phyloP scores from a whole-genome alignment of 2,888 invertebrate genomes.

The Melikaiella ostensackeni region DNA sequence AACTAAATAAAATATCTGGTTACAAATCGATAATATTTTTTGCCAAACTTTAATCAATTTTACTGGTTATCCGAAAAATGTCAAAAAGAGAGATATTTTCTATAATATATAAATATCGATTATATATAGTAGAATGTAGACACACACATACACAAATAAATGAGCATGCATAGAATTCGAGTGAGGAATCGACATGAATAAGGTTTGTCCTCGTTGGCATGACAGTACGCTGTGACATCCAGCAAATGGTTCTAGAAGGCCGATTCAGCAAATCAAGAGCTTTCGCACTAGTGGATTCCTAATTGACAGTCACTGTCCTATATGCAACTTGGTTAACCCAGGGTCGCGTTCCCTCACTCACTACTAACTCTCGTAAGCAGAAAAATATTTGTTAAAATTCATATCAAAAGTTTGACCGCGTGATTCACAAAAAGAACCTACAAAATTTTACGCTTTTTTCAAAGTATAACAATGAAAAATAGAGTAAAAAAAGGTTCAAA shows the following conservation, averaged over 20 bases:
- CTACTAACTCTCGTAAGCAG: not conserved
- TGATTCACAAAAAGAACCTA: not conserved
- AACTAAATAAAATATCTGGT: too few relatives aligned
- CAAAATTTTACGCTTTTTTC: not conserved
- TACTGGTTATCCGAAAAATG: too few relatives aligned
- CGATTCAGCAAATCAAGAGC: slow-evolving; percentile 70
- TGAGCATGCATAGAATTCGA: slow-evolving; percentile 6
- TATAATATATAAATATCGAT: not conserved
- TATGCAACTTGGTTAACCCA: slow-evolving; percentile 47
- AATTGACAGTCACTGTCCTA: slow-evolving; percentile 67
- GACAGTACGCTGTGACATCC: slow-evolving; percentile 64
- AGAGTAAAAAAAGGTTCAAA: too few relatives aligned
- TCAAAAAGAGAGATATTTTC: not conserved
- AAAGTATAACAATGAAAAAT: not conserved
- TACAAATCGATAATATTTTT: too few relatives aligned
- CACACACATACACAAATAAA: not conserved
- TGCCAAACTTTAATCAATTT: too few relatives aligned
- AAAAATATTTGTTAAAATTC: slow-evolving; percentile 22
- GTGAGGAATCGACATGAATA: slow-evolving; percentile 52
- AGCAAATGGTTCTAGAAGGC: slow-evolving; percentile 61
- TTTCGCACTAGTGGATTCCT: slow-evolving; percentile 55
- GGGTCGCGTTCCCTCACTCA: slow-evolving; percentile 6
- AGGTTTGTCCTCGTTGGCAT: slow-evolving; percentile 51
- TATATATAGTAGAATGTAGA: not conserved
- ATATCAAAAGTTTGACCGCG: not conserved